Percentiles rank a stretch among this genome's conserved stretches.
phyloP scores from a whole-genome alignment of 2,113 vertebrate species.

The Puma concolor region DNA sequence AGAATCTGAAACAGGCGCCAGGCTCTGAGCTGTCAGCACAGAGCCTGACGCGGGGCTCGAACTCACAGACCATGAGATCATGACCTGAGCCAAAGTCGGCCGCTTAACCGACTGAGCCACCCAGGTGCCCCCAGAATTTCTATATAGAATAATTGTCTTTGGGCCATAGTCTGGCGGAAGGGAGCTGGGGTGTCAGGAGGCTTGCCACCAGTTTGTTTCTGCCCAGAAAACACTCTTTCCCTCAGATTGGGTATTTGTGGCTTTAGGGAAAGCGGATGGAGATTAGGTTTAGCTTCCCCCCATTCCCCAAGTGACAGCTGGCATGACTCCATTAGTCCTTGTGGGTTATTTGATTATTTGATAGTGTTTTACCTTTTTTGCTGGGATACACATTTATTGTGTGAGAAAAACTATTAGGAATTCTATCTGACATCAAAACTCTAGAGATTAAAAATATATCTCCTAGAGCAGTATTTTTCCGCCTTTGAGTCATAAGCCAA shows the following conservation, averaged over 20 bases:
- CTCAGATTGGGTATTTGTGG: neutral
- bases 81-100: no score
- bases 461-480: slow-evolving; percentile 27
- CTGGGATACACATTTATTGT: neutral
- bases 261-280: neutral
- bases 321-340: neutral
- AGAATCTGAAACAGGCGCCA: no score
- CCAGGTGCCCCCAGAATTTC: neutral
- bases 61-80: no score
- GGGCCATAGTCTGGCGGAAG: neutral
- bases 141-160: neutral
- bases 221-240: neutral
- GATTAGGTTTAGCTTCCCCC: slow-evolving; percentile 4
- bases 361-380: neutral
- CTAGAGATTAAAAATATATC: neutral
- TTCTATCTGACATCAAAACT: slow-evolving; percentile 42
- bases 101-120: no score
- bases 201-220: slow-evolving; percentile 11
- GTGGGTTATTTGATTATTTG: slow-evolving; percentile 24
- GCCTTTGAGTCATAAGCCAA: slow-evolving; percentile 22
- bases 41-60: no score
- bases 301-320: neutral
- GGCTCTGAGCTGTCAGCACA: no score
- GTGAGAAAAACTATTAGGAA: slow-evolving; percentile 31
- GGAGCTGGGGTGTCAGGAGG: neutral